A percentile compares a stretch with the other conserved stretches of the same genome.
Evolutionary conservation across 2,113 vertebrate species (phyloP).

Genomic region (Pluvialis apricaria): DNA sequence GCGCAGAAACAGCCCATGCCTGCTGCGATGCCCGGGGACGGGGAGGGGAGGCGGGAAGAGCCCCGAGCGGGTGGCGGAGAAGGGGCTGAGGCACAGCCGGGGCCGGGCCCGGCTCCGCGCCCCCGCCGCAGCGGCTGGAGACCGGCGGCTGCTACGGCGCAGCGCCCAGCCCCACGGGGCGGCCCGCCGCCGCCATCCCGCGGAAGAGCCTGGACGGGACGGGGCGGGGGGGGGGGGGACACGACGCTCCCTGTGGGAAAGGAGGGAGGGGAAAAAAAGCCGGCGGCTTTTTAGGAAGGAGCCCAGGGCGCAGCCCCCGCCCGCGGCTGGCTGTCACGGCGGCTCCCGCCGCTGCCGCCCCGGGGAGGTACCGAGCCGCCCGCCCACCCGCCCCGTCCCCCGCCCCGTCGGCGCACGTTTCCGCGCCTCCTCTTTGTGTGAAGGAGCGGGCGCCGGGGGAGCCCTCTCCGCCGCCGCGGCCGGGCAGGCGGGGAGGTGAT

Average conservation of each 20-base stretch:
- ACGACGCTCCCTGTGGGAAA: background rate
- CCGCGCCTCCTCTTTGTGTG: background rate
- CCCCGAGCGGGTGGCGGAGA: background rate
- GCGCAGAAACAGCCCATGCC: conserved; percentile 88
- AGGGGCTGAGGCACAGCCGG: background rate
- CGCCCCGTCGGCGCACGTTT: background rate
- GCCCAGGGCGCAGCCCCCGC: background rate
- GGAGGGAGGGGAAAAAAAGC: background rate
- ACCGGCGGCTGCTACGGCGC: background rate
- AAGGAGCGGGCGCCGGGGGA: background rate
- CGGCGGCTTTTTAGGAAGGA: background rate
- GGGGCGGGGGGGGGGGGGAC: background rate
- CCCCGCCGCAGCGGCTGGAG: background rate
- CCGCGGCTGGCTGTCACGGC: background rate
- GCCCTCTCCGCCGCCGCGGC: background rate
- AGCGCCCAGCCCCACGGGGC: background rate
- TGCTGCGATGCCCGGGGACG: background rate
- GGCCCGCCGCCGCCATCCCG: background rate
- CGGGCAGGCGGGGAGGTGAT: background rate
- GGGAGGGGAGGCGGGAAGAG: background rate
- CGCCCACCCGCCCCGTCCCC: too few species aligned
- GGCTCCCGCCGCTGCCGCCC: background rate
- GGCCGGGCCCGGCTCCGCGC: background rate
- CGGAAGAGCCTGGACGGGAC: background rate
- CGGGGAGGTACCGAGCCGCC: background rate